Percentiles rank a stretch among this genome's conserved stretches.
phyloP scores from a whole-genome alignment of 2,888 invertebrate species.

The Diaperis boleti region DNA sequence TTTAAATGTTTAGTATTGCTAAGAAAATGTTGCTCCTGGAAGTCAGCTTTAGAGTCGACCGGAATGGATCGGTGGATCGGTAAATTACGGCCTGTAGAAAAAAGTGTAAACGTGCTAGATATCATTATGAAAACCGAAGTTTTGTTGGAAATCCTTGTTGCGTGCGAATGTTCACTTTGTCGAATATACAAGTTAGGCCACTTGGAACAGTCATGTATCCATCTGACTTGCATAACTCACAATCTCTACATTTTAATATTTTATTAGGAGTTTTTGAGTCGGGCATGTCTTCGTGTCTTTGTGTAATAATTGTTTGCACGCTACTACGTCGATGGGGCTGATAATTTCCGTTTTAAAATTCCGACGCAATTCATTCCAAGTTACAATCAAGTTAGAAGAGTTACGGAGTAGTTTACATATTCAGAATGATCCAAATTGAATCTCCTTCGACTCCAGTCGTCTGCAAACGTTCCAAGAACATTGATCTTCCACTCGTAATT shows the following conservation, averaged over 20 bases:
- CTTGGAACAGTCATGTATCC: conserved; percentile 59
- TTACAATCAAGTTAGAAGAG: conserved; percentile 32
- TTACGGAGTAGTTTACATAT: conserved; percentile 42
- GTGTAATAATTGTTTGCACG: conserved; percentile 37
- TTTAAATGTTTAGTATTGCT: conserved; percentile 31
- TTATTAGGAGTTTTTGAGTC: conserved; percentile 47
- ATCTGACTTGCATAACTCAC: conserved; percentile 62
- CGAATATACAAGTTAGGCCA: conserved; percentile 49
- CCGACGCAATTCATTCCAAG: conserved; percentile 30
- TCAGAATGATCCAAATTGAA: conserved; percentile 46
- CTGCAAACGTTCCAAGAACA: conserved; percentile 27
- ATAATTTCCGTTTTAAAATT: conserved; percentile 32
- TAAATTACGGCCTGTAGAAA: not conserved
- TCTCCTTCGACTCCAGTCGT: conserved; percentile 25
- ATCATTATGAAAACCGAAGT: conserved; percentile 32
- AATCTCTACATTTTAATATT: conserved; percentile 63
- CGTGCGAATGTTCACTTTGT: conserved; percentile 50
- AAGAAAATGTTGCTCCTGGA: conserved; percentile 22
- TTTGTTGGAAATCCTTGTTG: conserved; percentile 41
- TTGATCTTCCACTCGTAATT: conserved; percentile 28
- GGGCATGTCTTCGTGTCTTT: conserved; percentile 31
- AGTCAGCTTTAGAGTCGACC: conserved; percentile 12
- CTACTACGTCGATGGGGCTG: conserved; percentile 18
- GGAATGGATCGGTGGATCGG: no score
- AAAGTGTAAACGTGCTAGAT: not conserved